Evolutionary conservation across 1,140 invertebrate species (phyloP).

Genomic region (Drosophila equinoxialis): DNA sequence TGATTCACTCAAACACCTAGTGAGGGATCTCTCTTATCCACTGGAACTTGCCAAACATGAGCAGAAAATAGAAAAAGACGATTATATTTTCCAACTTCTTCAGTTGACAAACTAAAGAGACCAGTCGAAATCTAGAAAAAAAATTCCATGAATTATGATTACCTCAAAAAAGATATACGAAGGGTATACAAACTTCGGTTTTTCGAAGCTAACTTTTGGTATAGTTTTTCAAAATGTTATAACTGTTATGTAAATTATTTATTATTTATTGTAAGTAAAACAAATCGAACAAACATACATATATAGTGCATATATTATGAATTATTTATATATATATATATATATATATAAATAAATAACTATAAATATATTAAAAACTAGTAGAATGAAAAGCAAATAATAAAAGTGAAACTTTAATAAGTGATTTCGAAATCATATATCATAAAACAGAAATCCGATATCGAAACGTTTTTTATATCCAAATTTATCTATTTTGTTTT

Average conservation of each 20-base stretch:
- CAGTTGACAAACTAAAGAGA: too few relatives aligned
- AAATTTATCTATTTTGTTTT: not conserved
- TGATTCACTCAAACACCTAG: too few relatives aligned
- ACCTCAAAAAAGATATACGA: not conserved
- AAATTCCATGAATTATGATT: too few relatives aligned
- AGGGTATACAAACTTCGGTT: slow-evolving; percentile 4
- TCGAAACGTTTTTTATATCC: slow-evolving; percentile 51
- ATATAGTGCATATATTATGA: slow-evolving; percentile 34
- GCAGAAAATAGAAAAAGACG: too few relatives aligned
- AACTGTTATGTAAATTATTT: slow-evolving; percentile 82
- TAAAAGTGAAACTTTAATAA: slow-evolving; percentile 80
- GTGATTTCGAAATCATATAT: slow-evolving; percentile 82
- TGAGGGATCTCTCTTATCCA: too few relatives aligned
- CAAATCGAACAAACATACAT: slow-evolving; percentile 44
- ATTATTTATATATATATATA: slow-evolving; percentile 24
- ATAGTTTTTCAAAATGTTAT: slow-evolving; percentile 17
- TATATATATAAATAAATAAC: slow-evolving; percentile 71
- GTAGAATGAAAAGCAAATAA: slow-evolving; percentile 76
- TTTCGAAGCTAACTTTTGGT: slow-evolving; percentile 4
- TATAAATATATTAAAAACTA: slow-evolving; percentile 75
- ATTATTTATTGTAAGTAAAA: slow-evolving; percentile 76
- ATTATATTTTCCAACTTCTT: too few relatives aligned
- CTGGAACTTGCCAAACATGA: too few relatives aligned
- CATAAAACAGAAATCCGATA: slow-evolving; percentile 66
- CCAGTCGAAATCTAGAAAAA: too few relatives aligned